Percentiles rank a stretch among this genome's conserved stretches.
These are phyloP conservation scores for Aradus depressus DNA, from an alignment of 2,888 invertebrate species.

Conservation along the genomic window DNA sequence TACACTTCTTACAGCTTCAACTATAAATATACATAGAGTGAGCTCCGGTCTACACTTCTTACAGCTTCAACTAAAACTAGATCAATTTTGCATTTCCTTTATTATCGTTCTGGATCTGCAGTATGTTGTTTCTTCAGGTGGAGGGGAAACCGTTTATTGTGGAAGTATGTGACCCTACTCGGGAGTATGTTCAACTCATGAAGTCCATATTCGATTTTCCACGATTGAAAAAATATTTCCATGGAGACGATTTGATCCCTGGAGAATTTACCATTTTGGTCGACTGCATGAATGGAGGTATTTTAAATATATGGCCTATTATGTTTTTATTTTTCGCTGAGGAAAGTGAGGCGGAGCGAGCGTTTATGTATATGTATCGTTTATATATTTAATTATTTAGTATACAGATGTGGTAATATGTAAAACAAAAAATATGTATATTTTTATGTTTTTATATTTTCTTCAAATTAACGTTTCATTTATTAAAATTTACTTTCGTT, in stretches of 20 bases:
- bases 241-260: not conserved
- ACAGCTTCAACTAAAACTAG: no score
- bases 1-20: no score
- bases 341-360: no score
- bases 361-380: not conserved
- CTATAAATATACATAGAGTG: no score
- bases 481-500: no score
- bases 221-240: not conserved
- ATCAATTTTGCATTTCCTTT: no score
- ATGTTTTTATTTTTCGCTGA: no score
- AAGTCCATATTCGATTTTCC: constrained; percentile 7
- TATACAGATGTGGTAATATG: not conserved
- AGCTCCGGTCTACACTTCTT: no score
- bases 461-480: no score
- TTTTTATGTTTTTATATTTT: no score
- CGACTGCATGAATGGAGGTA: constrained; percentile 9
- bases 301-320: not conserved
- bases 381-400: not conserved
- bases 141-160: not conserved
- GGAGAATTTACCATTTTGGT: not conserved
- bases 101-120: no score
- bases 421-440: no score
- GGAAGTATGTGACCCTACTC: not conserved
- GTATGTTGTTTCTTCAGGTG: not conserved
- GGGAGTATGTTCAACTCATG: constrained; percentile 2